These are phyloP conservation scores for Scolopax mira DNA, from an alignment of 2,113 vertebrate genomes.

Conservation along the genomic window DNA sequence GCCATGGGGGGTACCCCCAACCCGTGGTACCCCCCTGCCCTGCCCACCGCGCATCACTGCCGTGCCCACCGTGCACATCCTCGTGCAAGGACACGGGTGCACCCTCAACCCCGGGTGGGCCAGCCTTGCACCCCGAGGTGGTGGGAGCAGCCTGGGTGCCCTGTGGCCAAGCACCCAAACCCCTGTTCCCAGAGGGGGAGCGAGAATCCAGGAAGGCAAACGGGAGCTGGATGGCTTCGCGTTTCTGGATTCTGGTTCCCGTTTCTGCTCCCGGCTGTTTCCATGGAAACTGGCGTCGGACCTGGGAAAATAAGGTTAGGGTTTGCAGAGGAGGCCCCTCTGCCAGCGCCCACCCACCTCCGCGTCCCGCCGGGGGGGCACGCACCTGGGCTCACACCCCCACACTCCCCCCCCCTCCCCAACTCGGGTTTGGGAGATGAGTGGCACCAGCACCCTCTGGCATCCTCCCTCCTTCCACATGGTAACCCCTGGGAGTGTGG, in stretches of 20 bases:
- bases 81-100: background rate
- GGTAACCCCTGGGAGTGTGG: background rate
- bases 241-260: constrained; percentile 71
- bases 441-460: accelerated
- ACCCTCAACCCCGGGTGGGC: accelerated
- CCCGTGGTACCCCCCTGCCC: background rate
- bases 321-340: constrained; percentile 55
- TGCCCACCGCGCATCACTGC: background rate
- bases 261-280: constrained; percentile 72
- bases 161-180: background rate
- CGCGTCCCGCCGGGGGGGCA: background rate
- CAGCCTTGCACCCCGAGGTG: background rate
- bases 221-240: constrained; percentile 58
- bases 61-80: accelerated
- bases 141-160: background rate
- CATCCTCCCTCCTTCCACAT: background rate
- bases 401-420: background rate
- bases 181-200: background rate
- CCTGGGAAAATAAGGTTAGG: constrained; percentile 76
- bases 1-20: background rate
- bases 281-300: constrained; percentile 75
- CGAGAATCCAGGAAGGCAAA: constrained; percentile 63
- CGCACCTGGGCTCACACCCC: accelerated
- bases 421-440: background rate
- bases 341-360: constrained; percentile 42